These are phyloP conservation scores for Caenorhabditis elegans DNA, from an alignment of 1,140 invertebrate species.

Conservation along the genomic window DNA sequence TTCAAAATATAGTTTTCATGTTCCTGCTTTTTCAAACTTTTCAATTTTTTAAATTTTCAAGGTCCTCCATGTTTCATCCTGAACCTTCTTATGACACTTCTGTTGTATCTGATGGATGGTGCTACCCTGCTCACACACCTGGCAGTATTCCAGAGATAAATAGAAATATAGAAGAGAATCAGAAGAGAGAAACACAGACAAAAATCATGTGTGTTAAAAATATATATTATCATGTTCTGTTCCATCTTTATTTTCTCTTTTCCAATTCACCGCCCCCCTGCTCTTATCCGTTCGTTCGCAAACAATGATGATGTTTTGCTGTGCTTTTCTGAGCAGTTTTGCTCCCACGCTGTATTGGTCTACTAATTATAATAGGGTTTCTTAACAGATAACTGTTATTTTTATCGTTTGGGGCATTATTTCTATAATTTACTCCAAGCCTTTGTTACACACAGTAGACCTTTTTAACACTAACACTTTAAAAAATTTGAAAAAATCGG, in stretches of 20 bases:
- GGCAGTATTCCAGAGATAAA: neutral
- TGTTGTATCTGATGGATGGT: neutral
- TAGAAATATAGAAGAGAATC: neutral
- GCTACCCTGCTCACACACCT: too few species aligned
- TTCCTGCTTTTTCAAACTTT: neutral
- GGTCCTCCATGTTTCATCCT: neutral
- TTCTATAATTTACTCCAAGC: too few species aligned
- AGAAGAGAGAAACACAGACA: too few species aligned
- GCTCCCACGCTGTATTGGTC: too few species aligned
- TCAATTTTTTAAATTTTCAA: too few species aligned
- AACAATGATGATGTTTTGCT: slow-evolving; percentile 17
- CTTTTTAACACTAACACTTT: too few species aligned
- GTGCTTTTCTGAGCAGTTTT: neutral
- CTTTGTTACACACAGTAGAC: too few species aligned
- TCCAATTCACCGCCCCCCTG: neutral
- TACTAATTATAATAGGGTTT: too few species aligned
- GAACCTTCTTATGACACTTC: neutral
- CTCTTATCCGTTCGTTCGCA: slow-evolving; percentile 3
- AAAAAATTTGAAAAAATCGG: too few species aligned
- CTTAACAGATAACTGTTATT: too few species aligned
- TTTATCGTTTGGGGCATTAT: too few species aligned
- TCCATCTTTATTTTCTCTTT: neutral
- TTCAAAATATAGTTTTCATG: too few species aligned
- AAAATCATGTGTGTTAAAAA: neutral
- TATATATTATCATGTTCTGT: slow-evolving; percentile 1